A percentile compares a stretch with the other conserved stretches of the same genome.
phyloP scores from a whole-genome alignment of 1,140 invertebrate species.

The Spodoptera frugiperda region DNA sequence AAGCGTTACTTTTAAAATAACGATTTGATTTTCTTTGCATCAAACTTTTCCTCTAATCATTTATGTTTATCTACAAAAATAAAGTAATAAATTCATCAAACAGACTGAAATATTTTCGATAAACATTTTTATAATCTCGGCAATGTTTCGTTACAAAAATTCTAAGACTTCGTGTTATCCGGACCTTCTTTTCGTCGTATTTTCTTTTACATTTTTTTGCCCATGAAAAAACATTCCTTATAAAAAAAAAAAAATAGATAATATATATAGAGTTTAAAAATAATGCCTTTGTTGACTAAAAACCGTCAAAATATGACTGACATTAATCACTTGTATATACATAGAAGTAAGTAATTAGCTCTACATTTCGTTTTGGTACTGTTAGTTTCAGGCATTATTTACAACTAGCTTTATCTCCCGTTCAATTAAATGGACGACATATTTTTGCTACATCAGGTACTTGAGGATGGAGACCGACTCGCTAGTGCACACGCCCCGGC shows the following conservation, averaged over 20 bases:
- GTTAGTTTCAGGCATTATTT: too few relatives aligned
- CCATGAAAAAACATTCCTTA: not conserved
- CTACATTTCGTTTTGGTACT: too few relatives aligned
- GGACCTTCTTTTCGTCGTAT: slow-evolving; percentile 4
- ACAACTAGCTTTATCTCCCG: not conserved
- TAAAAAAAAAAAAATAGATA: not conserved
- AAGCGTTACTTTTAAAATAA: too few relatives aligned
- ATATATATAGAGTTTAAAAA: too few relatives aligned
- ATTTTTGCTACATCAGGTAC: slow-evolving; percentile 45
- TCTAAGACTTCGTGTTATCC: not conserved
- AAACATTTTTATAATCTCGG: not conserved
- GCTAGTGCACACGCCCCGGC: slow-evolving; percentile 73
- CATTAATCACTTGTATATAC: not conserved
- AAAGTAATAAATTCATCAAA: not conserved
- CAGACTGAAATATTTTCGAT: not conserved
- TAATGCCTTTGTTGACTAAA: too few relatives aligned
- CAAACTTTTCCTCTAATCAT: too few relatives aligned
- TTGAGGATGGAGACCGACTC: slow-evolving; percentile 66
- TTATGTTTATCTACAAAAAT: too few relatives aligned
- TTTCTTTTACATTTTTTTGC: not conserved
- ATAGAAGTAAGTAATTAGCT: too few relatives aligned
- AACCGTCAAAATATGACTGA: not conserved
- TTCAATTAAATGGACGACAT: not conserved
- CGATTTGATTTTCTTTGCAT: too few relatives aligned
- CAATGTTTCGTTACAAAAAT: not conserved